These are phyloP conservation scores for Urocynchramus pylzowi DNA, from an alignment of 2,113 vertebrate species.

Conservation along the genomic window DNA sequence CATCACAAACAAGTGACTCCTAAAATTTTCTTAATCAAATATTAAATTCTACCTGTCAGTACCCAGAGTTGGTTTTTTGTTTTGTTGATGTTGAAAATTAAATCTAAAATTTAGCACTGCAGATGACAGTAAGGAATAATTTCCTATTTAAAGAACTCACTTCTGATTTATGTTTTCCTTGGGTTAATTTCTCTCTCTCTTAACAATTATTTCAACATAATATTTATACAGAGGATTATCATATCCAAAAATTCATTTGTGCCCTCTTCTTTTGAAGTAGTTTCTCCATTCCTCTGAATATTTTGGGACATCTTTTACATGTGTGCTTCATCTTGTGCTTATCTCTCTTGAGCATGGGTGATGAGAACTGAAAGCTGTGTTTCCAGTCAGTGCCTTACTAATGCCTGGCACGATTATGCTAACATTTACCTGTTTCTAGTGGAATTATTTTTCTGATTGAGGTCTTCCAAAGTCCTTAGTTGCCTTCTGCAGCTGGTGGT, in stretches of 20 bases:
- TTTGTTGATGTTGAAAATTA: background rate
- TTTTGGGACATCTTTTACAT: background rate
- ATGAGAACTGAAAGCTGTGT: background rate
- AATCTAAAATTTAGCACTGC: background rate
- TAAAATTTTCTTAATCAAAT: background rate
- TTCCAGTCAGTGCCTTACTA: background rate
- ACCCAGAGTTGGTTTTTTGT: background rate
- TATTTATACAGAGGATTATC: background rate
- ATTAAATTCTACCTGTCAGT: background rate
- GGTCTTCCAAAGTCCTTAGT: background rate
- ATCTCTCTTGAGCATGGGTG: background rate
- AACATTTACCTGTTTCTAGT: background rate
- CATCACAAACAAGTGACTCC: background rate
- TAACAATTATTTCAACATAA: background rate
- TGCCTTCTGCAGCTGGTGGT: background rate
- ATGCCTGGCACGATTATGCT: background rate
- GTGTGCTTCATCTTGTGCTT: background rate
- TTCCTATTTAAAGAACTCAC: background rate
- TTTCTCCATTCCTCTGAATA: background rate
- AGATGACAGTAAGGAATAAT: background rate
- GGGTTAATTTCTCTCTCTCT: background rate
- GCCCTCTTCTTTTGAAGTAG: background rate
- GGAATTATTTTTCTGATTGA: background rate
- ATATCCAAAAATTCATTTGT: background rate
- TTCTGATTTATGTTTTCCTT: background rate